These are phyloP conservation scores for Serinus canaria DNA, from an alignment of 2,113 vertebrate species.

Conservation along the genomic window DNA sequence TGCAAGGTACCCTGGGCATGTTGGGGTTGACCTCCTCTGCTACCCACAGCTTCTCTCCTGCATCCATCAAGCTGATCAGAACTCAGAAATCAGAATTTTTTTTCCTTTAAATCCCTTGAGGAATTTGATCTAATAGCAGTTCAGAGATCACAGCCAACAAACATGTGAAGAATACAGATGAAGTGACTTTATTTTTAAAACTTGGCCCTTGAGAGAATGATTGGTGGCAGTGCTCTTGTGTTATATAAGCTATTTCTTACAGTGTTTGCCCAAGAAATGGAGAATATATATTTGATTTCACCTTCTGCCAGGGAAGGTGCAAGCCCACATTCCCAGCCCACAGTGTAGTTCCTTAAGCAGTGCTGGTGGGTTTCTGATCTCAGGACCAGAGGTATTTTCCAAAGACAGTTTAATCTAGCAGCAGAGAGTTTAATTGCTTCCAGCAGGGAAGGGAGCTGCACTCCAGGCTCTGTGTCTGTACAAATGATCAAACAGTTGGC, in stretches of 20 bases:
- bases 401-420: background rate
- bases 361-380: background rate
- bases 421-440: background rate
- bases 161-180: conserved; percentile 39
- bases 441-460: background rate
- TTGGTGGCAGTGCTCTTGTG: conserved; percentile 24
- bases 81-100: background rate
- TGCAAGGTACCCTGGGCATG: rapidly evolving
- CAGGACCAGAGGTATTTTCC: background rate
- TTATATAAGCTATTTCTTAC: conserved; percentile 6
- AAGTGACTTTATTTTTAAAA: conserved; percentile 61
- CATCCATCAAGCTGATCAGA: background rate
- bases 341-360: background rate
- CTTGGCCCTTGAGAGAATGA: background rate
- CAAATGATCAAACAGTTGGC: background rate
- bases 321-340: background rate
- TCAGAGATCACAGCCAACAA: conserved; percentile 43
- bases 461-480: background rate
- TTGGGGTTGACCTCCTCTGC: background rate
- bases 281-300: conserved; percentile 38
- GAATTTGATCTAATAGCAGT: conserved; percentile 27
- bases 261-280: conserved; percentile 6
- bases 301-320: conserved; percentile 18
- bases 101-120: background rate
- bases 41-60: background rate